Evolutionary conservation across 2,113 vertebrate genomes (phyloP), one percentile per base, ranked within the genome.

Genomic region (Catharus fuscescens): DNA sequence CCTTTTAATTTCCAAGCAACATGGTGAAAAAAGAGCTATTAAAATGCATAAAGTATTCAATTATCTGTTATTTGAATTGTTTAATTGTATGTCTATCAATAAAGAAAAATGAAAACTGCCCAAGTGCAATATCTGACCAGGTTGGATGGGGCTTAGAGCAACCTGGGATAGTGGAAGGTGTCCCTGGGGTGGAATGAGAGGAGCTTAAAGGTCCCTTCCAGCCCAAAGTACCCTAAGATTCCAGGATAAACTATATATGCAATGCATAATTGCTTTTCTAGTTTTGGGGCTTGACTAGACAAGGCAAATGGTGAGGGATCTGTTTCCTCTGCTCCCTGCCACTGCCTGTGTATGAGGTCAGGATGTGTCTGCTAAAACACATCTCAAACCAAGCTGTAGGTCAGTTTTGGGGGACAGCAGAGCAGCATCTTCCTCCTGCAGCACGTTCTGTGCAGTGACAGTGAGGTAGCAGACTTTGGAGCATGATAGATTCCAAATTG

Each of bases 311-410:
- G 19, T 5, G 62, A 92, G 8, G 10, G 69, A 26, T 71, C 10
- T 7, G 5, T 52, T 74, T 32, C 53, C 24, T 67, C 47, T 60
- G 10, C 19, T 65, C 31, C 40, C 28, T 53, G 24, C 18, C 28
- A 4, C 40, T 47, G 19, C 29, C 18, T 26, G 19, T 29, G 66
- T 0, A 0, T 7, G 6, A 6, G 44, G 15, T 45, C 2, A 18
- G 42, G 23, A 42, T 1, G 7, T 15, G 10, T 32, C 32, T 57
- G 47, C 25, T 32, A 66, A 73, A 80, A 91, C 79, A 42, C 73
- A 74, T 21, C 76, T 54, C 74, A 48, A 24, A 50, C 62, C 66
- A 14, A 65, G 60, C 36, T 77, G 40, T 67, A 31, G 52, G 70
- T 78, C 83, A 73, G 69, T 12, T 56, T 16, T 80, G 59, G 52